Percentiles rank a stretch among this genome's conserved stretches.
Evolutionary conservation across 2,797 vertebrate species (phyloP).

Genomic region (Nyctalus aviator): DNA sequence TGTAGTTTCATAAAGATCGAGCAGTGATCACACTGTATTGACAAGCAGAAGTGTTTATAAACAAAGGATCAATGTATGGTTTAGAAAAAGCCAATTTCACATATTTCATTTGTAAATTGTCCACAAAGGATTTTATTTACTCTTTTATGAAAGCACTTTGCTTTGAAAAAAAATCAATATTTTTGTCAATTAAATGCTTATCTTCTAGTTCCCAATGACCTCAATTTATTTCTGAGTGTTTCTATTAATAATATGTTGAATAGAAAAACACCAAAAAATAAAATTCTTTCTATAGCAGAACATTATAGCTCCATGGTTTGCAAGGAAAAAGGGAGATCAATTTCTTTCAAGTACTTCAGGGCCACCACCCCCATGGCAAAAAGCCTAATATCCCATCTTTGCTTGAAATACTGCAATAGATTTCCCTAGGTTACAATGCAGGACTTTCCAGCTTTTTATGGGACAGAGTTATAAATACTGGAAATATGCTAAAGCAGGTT

Average conservation of each 20-base stretch:
- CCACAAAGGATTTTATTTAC: constrained; percentile 77
- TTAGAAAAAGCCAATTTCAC: constrained; percentile 78
- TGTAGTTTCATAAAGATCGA: constrained; percentile 78
- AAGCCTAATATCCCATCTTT: background rate
- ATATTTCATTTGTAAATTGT: constrained; percentile 82
- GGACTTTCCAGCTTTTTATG: background rate
- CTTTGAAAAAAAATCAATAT: constrained; percentile 84
- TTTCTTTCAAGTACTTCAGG: background rate
- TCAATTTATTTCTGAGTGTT: constrained; percentile 78
- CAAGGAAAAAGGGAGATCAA: background rate
- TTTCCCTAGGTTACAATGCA: background rate
- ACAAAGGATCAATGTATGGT: constrained; percentile 78
- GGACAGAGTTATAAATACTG: background rate
- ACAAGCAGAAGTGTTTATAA: constrained; percentile 79
- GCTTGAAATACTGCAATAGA: background rate
- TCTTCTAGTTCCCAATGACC: constrained; percentile 75
- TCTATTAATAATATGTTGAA: constrained; percentile 77
- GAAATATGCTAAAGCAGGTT: background rate
- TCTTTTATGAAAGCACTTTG: constrained; percentile 77
- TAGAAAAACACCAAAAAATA: constrained; percentile 69
- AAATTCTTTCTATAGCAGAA: background rate
- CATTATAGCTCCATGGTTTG: background rate
- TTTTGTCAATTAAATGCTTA: constrained; percentile 77
- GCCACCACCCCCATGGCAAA: background rate
- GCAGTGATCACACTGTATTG: constrained; percentile 68